These are phyloP conservation scores for Liparis tanakae DNA, from an alignment of 2,797 vertebrate species.

Conservation along the genomic window DNA sequence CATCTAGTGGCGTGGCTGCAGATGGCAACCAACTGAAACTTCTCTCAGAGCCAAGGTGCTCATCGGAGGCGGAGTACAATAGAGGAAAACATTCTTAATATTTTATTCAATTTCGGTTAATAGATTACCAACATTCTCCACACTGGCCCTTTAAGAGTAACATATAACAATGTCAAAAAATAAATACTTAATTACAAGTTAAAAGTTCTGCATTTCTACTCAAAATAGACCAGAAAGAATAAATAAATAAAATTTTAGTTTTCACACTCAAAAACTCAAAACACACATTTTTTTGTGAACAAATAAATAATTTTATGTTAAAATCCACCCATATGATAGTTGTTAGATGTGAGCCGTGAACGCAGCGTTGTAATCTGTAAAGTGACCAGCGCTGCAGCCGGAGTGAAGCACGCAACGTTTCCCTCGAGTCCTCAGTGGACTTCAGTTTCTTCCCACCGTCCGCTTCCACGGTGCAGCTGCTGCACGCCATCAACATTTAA, in stretches of 20 bases:
- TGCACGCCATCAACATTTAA: constrained; percentile 18
- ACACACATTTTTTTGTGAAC: background rate
- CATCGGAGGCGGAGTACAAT: no score
- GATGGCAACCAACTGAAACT: constrained; percentile 1
- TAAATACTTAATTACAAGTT: no score
- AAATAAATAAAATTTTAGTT: background rate
- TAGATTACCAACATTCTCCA: no score
- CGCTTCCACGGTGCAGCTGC: background rate
- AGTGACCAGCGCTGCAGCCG: no score
- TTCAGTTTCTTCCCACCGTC: background rate
- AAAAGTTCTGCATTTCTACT: no score
- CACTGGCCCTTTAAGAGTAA: no score
- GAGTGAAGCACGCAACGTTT: background rate
- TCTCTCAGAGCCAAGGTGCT: background rate
- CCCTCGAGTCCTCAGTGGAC: background rate
- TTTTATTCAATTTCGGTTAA: no score
- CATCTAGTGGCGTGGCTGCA: background rate
- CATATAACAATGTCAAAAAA: no score
- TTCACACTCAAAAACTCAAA: no score
- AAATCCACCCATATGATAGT: background rate
- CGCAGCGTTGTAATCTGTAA: background rate
- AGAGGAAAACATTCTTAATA: no score
- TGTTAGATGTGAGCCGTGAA: background rate
- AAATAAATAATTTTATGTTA: background rate
- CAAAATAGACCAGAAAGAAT: no score